Base-by-base conservation (phyloP, 2,797 vertebrate species). In the Sebastolobus altivelis region DNA sequence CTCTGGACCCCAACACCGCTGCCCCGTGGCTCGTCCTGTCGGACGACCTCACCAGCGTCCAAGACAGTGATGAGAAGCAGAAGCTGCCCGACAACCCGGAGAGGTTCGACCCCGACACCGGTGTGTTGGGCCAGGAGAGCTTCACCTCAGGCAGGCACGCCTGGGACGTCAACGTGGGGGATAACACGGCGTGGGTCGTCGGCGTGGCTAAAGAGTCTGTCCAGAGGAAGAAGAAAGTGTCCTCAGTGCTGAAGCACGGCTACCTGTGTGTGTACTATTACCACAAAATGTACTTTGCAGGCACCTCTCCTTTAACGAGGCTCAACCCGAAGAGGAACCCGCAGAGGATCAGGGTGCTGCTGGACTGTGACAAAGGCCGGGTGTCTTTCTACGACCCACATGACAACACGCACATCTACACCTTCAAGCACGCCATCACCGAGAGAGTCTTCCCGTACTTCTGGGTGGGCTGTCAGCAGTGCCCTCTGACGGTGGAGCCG, bases 251-350 rank as follows among this genome's bases (percentile, higher is more conserved):
- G 49, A 90, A 82, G 62, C 92, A 95, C 18, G 95, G 95, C 67
- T 95, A 94, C 91, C 83, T 94, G 82, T 89, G 92, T 1, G 87
- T 96, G 65, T 95, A 94, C 84, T 95, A 91, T 20, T 95, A 95
- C 89, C 91, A 94, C 88, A 92, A 93, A 1, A 95, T 95, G 95
- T 93, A 95, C 89, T 94, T 95, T 9, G 95, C 95, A 0, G 94
- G 95, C 1, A 95, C 94, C 0, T 95, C 94, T 1, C 95, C 95
- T 9, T 68, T 95, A 20, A 94, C 94, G 0, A 88, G 93, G 4
- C 92, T 95, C 1, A 79, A 5, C 67, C 20, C 92, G 82, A 94
- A 90, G 69, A 91, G 46, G 20, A 91, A 83, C 56, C 94, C 92
- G 3, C 71, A 79, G 75, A 92, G 65, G 65, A 49, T 95, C 71